Conservation (phyloP, 2,797 vertebrate genomes). For the Gallinago solitaria region DNA sequence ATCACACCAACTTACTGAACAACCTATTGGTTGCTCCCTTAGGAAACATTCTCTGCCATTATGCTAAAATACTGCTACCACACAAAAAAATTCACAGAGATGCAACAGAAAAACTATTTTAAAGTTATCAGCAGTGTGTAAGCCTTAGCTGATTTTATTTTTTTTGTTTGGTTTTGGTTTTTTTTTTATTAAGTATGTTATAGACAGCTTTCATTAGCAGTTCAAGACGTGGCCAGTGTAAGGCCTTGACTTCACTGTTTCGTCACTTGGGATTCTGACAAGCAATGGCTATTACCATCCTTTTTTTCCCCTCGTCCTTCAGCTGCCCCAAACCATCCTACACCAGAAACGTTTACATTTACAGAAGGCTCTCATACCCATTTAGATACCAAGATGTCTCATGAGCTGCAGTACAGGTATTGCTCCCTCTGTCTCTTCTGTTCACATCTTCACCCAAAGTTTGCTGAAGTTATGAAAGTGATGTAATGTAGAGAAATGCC, state of each 20-base stretch:
- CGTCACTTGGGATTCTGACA: background rate
- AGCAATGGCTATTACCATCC: no score
- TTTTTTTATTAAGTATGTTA: background rate
- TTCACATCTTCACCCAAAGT: no score
- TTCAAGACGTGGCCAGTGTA: background rate
- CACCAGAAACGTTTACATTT: background rate
- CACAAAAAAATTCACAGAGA: background rate
- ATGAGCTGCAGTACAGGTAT: background rate
- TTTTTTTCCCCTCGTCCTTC: background rate
- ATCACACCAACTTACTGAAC: background rate
- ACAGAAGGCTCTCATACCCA: background rate
- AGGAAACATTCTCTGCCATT: background rate
- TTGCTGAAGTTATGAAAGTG: background rate
- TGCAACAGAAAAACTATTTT: background rate
- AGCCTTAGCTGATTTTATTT: background rate
- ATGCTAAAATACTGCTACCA: background rate
- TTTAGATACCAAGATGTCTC: no score
- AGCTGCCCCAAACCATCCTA: background rate
- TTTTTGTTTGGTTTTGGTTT: background rate
- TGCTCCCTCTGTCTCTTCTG: background rate
- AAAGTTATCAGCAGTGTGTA: background rate
- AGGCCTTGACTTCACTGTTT: background rate
- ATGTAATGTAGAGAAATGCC: background rate
- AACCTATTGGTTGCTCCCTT: background rate
- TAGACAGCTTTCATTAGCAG: background rate